Percentiles rank a stretch among this genome's conserved stretches.
Conservation (phyloP, 64 coral and sea anemone genomes). For the Pachyseris speciosa region DNA sequence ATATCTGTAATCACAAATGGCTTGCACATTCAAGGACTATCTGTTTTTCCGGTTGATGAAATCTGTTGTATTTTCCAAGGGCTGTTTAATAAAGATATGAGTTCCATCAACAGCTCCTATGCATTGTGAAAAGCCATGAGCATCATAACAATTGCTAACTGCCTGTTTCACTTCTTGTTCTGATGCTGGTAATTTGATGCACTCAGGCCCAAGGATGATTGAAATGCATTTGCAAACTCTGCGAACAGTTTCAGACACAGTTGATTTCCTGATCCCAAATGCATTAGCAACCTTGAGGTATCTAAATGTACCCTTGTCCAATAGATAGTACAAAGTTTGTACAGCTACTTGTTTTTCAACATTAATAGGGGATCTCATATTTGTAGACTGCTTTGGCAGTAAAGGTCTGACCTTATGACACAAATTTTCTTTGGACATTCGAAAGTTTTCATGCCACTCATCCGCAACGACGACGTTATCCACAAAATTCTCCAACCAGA, state of each 20-base stretch:
- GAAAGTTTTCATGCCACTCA: conserved; percentile 57
- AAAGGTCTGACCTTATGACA: conserved; percentile 59
- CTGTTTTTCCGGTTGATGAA: conserved; percentile 22
- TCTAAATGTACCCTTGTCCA: conserved; percentile 29
- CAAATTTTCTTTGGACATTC: conserved; percentile 51
- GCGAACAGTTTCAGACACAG: conserved; percentile 40
- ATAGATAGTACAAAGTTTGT: conserved; percentile 65
- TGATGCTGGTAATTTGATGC: conserved; percentile 46
- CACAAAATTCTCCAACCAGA: conserved; percentile 64
- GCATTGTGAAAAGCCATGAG: conserved; percentile 51
- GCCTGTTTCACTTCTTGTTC: conserved; percentile 28
- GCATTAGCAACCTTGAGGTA: conserved; percentile 68
- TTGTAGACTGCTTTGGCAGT: conserved; percentile 38
- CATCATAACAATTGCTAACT: conserved; percentile 26
- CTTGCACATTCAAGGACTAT: conserved; percentile 28
- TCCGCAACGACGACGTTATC: conserved; percentile 6
- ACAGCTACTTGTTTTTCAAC: conserved; percentile 66
- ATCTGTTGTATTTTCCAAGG: neutral
- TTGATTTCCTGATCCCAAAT: conserved; percentile 58
- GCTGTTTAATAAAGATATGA: neutral
- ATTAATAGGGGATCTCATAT: conserved; percentile 50
- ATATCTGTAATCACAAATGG: conserved; percentile 48
- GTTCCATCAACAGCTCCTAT: conserved; percentile 29
- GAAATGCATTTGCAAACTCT: conserved; percentile 47
- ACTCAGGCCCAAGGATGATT: conserved; percentile 44